Percentiles rank a stretch among this genome's conserved stretches.
Evolutionary conservation across 2,888 invertebrate species (phyloP).

Genomic region (Biston betularia): DNA sequence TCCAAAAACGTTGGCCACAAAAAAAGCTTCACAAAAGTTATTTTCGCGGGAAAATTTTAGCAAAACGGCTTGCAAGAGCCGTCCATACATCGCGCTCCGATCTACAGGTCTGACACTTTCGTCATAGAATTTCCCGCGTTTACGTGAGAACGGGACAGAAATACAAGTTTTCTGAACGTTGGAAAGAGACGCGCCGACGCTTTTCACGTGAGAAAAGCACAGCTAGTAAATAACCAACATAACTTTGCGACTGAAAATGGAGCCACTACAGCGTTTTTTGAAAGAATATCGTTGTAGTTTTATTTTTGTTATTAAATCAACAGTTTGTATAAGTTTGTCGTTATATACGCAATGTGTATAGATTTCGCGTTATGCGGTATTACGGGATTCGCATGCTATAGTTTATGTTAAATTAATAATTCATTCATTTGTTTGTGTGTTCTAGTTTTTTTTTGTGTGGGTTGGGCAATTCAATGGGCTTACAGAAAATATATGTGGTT

Average conservation of each 20-base stretch:
- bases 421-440: conserved; percentile 46
- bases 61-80: conserved; percentile 56
- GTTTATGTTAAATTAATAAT: conserved; percentile 54
- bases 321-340: neutral
- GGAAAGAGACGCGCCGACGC: conserved; percentile 55
- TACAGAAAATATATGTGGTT: conserved; percentile 17
- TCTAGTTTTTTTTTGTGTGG: conserved; percentile 39
- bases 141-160: conserved; percentile 52
- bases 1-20: conserved; percentile 37
- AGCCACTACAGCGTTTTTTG: neutral
- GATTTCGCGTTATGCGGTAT: conserved; percentile 50
- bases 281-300: neutral
- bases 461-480: conserved; percentile 30
- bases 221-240: conserved; percentile 33
- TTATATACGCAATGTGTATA: conserved; percentile 44
- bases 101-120: conserved; percentile 79
- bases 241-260: neutral
- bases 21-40: conserved; percentile 43
- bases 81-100: conserved; percentile 69
- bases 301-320: neutral
- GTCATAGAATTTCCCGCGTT: conserved; percentile 74
- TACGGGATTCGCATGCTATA: conserved; percentile 44
- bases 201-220: conserved; percentile 61
- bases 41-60: conserved; percentile 37
- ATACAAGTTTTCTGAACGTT: conserved; percentile 31